phyloP scores from a whole-genome alignment of 1,140 invertebrate genomes.

The Bilobella aurantiaca region DNA sequence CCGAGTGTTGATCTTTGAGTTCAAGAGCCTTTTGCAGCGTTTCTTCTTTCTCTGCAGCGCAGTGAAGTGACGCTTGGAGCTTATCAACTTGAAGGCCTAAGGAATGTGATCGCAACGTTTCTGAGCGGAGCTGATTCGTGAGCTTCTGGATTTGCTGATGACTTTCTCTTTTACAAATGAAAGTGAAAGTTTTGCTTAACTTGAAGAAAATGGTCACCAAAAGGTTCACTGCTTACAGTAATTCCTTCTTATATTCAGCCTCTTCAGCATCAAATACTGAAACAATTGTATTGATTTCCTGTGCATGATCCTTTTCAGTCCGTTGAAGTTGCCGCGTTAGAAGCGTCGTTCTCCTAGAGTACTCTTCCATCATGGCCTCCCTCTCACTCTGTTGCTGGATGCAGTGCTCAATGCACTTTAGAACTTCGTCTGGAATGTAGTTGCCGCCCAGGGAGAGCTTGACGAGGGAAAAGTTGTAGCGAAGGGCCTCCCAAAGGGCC shows the following conservation, averaged over 20 bases:
- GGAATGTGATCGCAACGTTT: background rate
- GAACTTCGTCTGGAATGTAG: slow-evolving; percentile 41
- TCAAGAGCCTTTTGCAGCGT: slow-evolving; percentile 15
- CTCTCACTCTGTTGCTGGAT: slow-evolving; percentile 20
- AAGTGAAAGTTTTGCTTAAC: background rate
- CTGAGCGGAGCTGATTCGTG: background rate
- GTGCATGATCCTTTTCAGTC: slow-evolving; percentile 26
- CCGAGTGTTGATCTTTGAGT: slow-evolving; percentile 21
- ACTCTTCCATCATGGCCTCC: slow-evolving; percentile 28
- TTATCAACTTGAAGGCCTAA: slow-evolving; percentile 11
- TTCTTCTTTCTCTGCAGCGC: slow-evolving; percentile 13
- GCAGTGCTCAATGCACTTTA: slow-evolving; percentile 36
- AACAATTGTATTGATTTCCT: slow-evolving; percentile 26
- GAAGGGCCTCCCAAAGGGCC: slow-evolving; percentile 37
- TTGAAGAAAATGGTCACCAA: background rate
- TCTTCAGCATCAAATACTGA: slow-evolving; percentile 25
- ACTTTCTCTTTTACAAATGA: slow-evolving; percentile 6
- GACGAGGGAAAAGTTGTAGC: slow-evolving; percentile 37
- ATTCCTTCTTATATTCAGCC: slow-evolving; percentile 17
- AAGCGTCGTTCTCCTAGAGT: slow-evolving; percentile 17
- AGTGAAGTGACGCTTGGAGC: slow-evolving; percentile 2
- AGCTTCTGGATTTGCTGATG: slow-evolving; percentile 2
- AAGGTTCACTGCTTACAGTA: too few relatives aligned
- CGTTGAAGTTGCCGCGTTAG: slow-evolving; percentile 26
- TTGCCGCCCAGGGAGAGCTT: slow-evolving; percentile 41